phyloP scores from a whole-genome alignment of 2,888 invertebrate genomes.

The Pseudococcus longispinus region DNA sequence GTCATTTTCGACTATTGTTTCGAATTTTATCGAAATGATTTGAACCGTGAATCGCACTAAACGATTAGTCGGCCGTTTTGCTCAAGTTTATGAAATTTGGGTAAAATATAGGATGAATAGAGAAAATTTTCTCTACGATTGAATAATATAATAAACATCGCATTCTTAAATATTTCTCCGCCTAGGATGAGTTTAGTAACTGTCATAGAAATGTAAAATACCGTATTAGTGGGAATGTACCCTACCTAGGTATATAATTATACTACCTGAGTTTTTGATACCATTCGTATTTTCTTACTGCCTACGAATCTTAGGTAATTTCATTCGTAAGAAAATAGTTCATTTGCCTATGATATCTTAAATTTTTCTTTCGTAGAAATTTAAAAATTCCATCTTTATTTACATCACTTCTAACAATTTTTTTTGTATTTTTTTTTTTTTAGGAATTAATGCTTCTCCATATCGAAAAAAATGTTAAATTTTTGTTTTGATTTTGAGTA shows the following conservation, averaged over 20 bases:
- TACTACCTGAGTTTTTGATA: too few relatives aligned
- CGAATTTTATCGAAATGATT: background rate
- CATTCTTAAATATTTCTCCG: background rate
- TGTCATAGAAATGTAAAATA: too few relatives aligned
- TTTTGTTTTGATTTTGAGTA: constrained; percentile 1
- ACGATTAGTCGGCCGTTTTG: background rate
- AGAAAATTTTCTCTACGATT: background rate
- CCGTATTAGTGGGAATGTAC: too few relatives aligned
- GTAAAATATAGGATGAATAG: background rate
- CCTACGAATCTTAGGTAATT: background rate
- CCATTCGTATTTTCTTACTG: background rate
- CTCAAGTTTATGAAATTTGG: background rate
- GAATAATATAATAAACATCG: background rate
- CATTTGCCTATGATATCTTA: background rate
- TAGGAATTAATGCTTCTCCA: background rate
- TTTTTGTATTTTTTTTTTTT: background rate
- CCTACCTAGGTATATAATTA: too few relatives aligned
- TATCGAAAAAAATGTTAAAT: background rate
- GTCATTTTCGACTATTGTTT: background rate
- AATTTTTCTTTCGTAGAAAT: background rate
- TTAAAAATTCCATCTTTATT: background rate
- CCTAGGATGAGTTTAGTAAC: too few relatives aligned
- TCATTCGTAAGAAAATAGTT: background rate
- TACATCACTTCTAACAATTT: background rate
- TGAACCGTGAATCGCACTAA: too few relatives aligned